A percentile compares a stretch with the other conserved stretches of the same genome.
These are phyloP conservation scores for Strix aluco DNA, from an alignment of 2,113 vertebrate genomes.

Conservation along the genomic window DNA sequence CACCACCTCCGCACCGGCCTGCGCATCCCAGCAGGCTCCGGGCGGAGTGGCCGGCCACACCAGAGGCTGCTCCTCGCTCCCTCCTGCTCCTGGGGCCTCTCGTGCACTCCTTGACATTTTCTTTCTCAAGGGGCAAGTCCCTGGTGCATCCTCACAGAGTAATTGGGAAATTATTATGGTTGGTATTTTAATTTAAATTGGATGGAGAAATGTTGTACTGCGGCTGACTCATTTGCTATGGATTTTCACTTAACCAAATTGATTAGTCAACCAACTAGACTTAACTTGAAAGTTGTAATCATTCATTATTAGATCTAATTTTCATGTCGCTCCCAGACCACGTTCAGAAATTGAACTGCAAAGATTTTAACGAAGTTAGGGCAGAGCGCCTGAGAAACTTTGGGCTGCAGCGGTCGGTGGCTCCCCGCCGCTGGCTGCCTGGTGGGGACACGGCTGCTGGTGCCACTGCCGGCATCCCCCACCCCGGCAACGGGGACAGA, in stretches of 20 bases:
- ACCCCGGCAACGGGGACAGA: accelerated
- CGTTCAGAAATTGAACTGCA: conserved; percentile 65
- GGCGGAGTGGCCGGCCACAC: background rate
- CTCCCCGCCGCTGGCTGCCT: background rate
- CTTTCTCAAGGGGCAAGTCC: conserved; percentile 75
- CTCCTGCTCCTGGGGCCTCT: background rate
- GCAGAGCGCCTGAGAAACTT: background rate
- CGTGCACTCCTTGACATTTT: conserved; percentile 72
- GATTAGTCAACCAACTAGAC: conserved; percentile 86
- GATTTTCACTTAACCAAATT: conserved; percentile 88
- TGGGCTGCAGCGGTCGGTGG: accelerated
- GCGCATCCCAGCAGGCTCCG: background rate
- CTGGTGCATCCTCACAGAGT: conserved; percentile 73
- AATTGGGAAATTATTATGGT: conserved; percentile 81
- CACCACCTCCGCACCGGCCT: accelerated
- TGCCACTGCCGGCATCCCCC: background rate
- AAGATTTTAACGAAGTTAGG: background rate
- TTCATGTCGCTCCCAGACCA: conserved; percentile 62
- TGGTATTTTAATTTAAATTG: conserved; percentile 84
- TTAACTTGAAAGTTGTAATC: conserved; percentile 84
- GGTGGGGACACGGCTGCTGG: accelerated
- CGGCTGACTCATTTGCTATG: conserved; percentile 83
- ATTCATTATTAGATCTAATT: conserved; percentile 84
- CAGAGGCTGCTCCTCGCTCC: background rate
- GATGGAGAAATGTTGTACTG: conserved; percentile 82